A percentile compares a stretch with the other conserved stretches of the same genome.
These are phyloP conservation scores for Argynnis bischoffii DNA, from an alignment of 2,888 invertebrate genomes.

Conservation along the genomic window DNA sequence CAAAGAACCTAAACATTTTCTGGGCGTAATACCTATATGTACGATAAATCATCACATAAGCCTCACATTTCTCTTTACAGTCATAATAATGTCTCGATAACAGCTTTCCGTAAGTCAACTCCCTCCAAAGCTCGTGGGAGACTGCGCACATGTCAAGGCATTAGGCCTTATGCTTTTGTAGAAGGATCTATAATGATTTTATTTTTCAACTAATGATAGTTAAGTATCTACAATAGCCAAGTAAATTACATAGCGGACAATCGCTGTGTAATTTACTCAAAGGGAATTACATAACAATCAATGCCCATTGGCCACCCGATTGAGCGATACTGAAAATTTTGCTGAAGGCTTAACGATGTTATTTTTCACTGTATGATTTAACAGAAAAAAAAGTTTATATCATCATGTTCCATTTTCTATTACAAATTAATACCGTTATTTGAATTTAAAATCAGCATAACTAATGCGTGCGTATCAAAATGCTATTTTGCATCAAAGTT, in stretches of 20 bases:
- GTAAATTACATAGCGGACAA: neutral
- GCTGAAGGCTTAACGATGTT: constrained; percentile 5
- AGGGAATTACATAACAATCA: neutral
- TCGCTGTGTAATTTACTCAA: neutral
- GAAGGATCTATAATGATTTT: constrained; percentile 6
- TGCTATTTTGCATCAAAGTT: constrained; percentile 25
- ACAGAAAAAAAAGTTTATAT: neutral
- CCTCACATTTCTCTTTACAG: constrained; percentile 1
- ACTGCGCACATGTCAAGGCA: constrained; percentile 15
- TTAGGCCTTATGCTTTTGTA: constrained; percentile 13
- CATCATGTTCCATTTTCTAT: neutral
- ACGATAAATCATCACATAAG: constrained; percentile 7
- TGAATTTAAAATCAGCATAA: neutral
- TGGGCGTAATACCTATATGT: neutral
- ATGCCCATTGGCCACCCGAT: constrained; percentile 3
- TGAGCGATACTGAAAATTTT: constrained; percentile 4
- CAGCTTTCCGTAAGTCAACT: constrained; percentile 30
- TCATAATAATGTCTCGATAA: constrained; percentile 22
- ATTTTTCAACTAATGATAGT: neutral
- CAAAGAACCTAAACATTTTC: too few species aligned
- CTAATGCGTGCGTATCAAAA: constrained; percentile 22
- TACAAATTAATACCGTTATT: neutral
- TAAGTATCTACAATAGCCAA: neutral
- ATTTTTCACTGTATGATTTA: constrained; percentile 9
- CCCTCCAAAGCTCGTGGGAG: constrained; percentile 30